phyloP scores from a whole-genome alignment of 2,113 vertebrate species.

The Pseudorectes ferrugineus region DNA sequence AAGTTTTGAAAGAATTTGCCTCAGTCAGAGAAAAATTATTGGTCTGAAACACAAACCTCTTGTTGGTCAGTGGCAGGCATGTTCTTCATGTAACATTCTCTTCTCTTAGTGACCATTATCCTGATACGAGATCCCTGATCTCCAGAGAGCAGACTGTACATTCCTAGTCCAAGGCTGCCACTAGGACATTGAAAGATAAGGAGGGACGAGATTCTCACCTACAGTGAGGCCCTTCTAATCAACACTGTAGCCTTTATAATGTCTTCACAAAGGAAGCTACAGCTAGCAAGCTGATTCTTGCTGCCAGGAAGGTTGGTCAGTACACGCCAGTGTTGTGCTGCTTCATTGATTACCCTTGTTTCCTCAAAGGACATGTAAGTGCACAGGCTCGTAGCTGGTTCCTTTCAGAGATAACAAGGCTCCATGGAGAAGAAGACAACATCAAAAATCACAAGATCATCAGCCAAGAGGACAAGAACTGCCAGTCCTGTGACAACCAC shows the following conservation, averaged over 20 bases:
- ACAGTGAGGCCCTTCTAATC: background rate
- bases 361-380: background rate
- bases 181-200: background rate
- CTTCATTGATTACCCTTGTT: background rate
- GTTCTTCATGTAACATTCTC: background rate
- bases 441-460: background rate
- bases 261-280: background rate
- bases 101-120: background rate
- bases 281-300: background rate
- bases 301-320: background rate
- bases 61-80: background rate
- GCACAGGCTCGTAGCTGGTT: background rate
- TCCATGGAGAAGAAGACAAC: background rate
- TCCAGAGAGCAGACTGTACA: background rate
- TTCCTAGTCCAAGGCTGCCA: background rate
- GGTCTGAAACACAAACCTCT: background rate
- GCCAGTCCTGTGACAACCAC: background rate
- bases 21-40: background rate
- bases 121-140: background rate
- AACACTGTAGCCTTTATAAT: background rate
- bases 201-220: background rate
- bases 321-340: background rate
- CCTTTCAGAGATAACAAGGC: background rate
- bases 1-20: background rate
- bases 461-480: background rate